Evolutionary conservation across 2,797 vertebrate genomes (phyloP).

Genomic region (Pantherophis alleghaniensis): DNA sequence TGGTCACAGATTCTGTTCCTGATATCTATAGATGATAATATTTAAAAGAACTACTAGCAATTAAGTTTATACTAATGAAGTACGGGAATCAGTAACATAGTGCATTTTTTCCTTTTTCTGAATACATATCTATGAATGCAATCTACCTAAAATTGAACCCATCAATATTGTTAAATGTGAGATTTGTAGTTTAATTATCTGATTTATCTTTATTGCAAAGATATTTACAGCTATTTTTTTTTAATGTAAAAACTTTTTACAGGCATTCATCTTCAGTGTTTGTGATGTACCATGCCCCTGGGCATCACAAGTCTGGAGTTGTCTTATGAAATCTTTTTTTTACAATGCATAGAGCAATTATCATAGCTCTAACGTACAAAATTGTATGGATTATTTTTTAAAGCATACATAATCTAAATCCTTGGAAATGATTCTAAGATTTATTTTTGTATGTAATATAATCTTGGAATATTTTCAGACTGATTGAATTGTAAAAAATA

Average conservation of each 20-base stretch:
- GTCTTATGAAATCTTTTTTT: not conserved
- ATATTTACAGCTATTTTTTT: not conserved
- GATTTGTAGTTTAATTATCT: not conserved
- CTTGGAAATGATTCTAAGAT: not conserved
- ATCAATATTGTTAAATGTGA: not conserved
- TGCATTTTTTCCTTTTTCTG: not conserved
- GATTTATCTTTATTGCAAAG: not conserved
- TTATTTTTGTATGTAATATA: not conserved
- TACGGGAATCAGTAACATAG: not conserved
- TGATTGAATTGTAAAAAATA: not conserved
- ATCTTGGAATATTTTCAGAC: not conserved
- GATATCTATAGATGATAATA: not conserved
- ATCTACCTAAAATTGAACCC: not conserved
- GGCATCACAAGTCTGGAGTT: not conserved
- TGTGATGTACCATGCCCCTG: not conserved
- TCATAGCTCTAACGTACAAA: slow-evolving; percentile 1
- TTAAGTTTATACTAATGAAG: not conserved
- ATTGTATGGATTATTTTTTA: not conserved
- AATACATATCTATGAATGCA: not conserved
- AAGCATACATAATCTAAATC: not conserved
- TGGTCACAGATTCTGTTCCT: not conserved
- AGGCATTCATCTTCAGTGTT: not conserved
- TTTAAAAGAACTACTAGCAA: not conserved
- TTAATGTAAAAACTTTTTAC: not conserved
- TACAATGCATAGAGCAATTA: not conserved